Evolutionary conservation across 2,888 invertebrate genomes (phyloP).

Genomic region (Hypena proboscidalis): DNA sequence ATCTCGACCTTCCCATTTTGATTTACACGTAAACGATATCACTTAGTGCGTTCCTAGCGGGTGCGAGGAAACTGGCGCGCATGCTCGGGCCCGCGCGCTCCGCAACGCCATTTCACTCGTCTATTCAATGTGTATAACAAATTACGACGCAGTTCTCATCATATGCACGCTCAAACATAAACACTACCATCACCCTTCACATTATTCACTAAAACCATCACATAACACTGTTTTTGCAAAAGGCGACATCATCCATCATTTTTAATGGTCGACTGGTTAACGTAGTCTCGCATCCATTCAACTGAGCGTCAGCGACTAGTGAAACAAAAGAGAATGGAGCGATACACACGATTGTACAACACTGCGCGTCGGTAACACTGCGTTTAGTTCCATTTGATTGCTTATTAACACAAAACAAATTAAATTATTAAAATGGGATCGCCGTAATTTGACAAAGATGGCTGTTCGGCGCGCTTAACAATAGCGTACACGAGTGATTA

Average conservation of each 20-base stretch:
- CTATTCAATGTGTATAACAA: slow-evolving; percentile 82
- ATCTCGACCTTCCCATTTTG: slow-evolving; percentile 93
- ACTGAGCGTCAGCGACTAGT: slow-evolving; percentile 73
- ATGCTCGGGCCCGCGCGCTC: slow-evolving; percentile 84
- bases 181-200: slow-evolving; percentile 75
- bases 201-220: slow-evolving; percentile 77
- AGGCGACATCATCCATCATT: slow-evolving; percentile 81
- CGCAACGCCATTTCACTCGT: slow-evolving; percentile 85
- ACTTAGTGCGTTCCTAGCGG: slow-evolving; percentile 82
- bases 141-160: slow-evolving; percentile 82
- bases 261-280: slow-evolving; percentile 80
- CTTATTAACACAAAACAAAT: slow-evolving; percentile 58
- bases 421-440: slow-evolving; percentile 76
- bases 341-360: slow-evolving; percentile 67
- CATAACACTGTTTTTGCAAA: slow-evolving; percentile 79
- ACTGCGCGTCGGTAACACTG: slow-evolving; percentile 65
- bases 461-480: slow-evolving; percentile 83
- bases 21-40: slow-evolving; percentile 83
- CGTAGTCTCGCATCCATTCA: slow-evolving; percentile 80
- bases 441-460: slow-evolving; percentile 84
- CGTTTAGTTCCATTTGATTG: slow-evolving; percentile 73
- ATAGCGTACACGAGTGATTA: slow-evolving; percentile 84
- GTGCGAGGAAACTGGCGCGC: slow-evolving; percentile 82
- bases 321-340: slow-evolving; percentile 83
- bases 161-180: slow-evolving; percentile 70